These are phyloP conservation scores for Lophura nycthemera DNA, from an alignment of 2,113 vertebrate species.

Conservation along the genomic window DNA sequence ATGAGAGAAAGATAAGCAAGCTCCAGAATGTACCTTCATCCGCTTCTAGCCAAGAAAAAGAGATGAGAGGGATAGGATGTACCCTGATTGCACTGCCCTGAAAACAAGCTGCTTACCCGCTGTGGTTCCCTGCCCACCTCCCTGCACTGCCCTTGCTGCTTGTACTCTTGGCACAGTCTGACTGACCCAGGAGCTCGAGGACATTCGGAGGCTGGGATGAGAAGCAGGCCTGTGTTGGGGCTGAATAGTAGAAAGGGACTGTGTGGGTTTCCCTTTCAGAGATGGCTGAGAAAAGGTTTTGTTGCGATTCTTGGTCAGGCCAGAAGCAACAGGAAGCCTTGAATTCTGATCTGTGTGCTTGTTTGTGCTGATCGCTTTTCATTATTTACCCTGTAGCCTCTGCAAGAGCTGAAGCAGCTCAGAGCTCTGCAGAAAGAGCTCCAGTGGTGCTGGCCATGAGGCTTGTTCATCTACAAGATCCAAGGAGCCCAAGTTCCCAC, in stretches of 20 bases:
- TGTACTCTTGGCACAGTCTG: conserved; percentile 1
- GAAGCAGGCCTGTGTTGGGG: conserved; percentile 57
- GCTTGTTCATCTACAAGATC: accelerated
- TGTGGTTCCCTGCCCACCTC: conserved; percentile 37
- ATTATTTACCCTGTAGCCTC: not conserved
- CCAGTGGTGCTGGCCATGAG: not conserved
- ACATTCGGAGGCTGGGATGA: not conserved
- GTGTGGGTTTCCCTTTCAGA: conserved; percentile 67
- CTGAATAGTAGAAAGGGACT: conserved; percentile 62
- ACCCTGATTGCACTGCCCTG: not conserved
- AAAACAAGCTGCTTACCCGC: not conserved
- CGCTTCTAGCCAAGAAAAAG: not conserved
- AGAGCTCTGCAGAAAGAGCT: not conserved
- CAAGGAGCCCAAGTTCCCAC: not conserved
- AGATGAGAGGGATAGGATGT: not conserved
- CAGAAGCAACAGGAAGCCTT: not conserved
- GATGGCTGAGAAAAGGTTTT: conserved; percentile 35
- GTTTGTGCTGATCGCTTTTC: not conserved
- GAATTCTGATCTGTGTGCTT: conserved; percentile 31
- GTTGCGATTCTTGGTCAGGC: not conserved
- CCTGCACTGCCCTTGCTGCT: not conserved
- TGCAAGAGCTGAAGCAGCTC: not conserved
- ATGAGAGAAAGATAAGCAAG: not conserved
- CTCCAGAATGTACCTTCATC: not conserved
- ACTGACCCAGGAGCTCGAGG: not conserved